Percentiles rank a stretch among this genome's conserved stretches.
Evolutionary conservation across 2,113 vertebrate genomes (phyloP).

Genomic region (Pedionomus torquatus): DNA sequence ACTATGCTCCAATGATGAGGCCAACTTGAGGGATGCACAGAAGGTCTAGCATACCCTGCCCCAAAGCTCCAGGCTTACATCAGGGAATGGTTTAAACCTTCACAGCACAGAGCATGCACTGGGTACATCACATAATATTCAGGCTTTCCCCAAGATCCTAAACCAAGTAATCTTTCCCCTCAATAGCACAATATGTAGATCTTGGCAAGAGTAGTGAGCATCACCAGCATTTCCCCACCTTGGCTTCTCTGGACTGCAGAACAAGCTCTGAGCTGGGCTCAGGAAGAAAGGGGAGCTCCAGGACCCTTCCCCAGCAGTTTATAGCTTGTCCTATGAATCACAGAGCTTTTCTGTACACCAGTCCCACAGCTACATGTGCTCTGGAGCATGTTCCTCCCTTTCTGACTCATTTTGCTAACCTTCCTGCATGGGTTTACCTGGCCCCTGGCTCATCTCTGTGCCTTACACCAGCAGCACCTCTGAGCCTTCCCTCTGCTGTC

Average conservation of each 20-base stretch:
- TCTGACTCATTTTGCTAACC: background rate
- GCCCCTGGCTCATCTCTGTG: background rate
- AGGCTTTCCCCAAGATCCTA: background rate
- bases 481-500: background rate
- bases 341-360: background rate
- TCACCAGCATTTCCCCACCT: background rate
- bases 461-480: background rate
- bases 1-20: background rate
- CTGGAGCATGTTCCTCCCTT: background rate
- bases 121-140: background rate
- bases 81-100: background rate
- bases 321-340: background rate
- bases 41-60: background rate
- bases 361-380: background rate
- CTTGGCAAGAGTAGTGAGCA: background rate
- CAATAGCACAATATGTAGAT: background rate
- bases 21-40: fast-evolving
- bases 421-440: background rate
- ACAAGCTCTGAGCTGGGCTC: background rate
- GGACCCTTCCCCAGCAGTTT: background rate
- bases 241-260: background rate
- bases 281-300: background rate
- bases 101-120: fast-evolving
- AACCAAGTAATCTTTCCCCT: background rate
- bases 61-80: background rate